Evolutionary conservation across 2,888 invertebrate species (phyloP), one percentile per base, ranked within the genome.

Genomic region (Netelia melanura): DNA sequence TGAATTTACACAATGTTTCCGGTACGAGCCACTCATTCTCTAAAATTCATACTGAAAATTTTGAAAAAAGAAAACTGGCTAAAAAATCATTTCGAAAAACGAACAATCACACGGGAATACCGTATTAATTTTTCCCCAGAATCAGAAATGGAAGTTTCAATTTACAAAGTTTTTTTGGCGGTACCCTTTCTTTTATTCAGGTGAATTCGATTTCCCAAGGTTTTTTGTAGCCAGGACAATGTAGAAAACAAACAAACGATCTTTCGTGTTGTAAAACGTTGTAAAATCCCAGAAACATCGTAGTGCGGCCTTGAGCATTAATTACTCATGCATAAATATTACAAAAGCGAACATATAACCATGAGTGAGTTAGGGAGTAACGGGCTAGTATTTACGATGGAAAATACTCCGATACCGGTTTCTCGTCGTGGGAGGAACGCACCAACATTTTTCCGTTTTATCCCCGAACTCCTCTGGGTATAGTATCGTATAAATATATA

Each of bases 261-360:
- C 10, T 23, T 78, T 68, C 2, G 11, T n/a, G 23, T 52, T 70
- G 62, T 70, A 52, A 62, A 70, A 38, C 38, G 70, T 21, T 58
- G 44, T 62, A 70, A 76, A 62, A 78, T 44, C 1, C 21, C 10
- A 38, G 61, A 38, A 70, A 38, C 21, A 17, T 38, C 21, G 38
- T 70, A 30, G n/a, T 6, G 30, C 9, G 44, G 11, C 14, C 5
- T 52, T 23, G 52, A 65, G 6, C 48, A 67, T 68, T 58, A 68
- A 81, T 77, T 76, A 38, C 43, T 25, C 21, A 64, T 43, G 10
- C 68, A 74, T 68, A 81, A 81, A 77, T 72, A 77, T 81, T 77
- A 56, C 62, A 56, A 30, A 52, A 81, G 54, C 30, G 44, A 56
- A 23, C 67, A 81, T 81, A 54, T 54, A 25, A 23, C 2, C 11